Base-by-base conservation (phyloP, 2,797 vertebrate species). In the Anableps anableps region DNA sequence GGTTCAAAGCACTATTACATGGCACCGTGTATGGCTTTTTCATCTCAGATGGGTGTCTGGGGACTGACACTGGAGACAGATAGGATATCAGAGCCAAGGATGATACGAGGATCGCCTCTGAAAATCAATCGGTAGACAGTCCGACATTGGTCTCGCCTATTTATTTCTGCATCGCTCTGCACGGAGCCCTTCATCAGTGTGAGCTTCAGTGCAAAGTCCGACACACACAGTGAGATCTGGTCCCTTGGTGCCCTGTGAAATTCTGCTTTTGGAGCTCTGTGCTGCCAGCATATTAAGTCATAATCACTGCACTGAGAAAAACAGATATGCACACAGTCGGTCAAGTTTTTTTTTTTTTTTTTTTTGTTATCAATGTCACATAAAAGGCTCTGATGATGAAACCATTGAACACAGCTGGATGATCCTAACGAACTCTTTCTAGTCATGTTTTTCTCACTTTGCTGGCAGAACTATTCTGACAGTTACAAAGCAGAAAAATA, bases 1-100 rank as follows among this genome's bases (percentile, higher is more conserved):
- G 84, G 94, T 95, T 93, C 92, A 94, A 89, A 92, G 90, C 78
- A 51, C 90, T 88, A 92, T 94, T 95, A 94, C 93, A 91, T 79
- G 85, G 85, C 84, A 83, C 86, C 51, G 70, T 84, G 91, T 94
- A 92, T 92, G 88, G 83, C 48, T 88, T 91, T 94, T 92, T 94
- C 93, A 93, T 95, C 93, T 93, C 80, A 86, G 88, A 90, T 91
- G 88, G 87, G 89, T 90, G 88, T 93, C 86, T 90, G 85, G 90
- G 92, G 90, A 88, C 86, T 71, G 84, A 89, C 90, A 83, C 41
- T 53, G 21, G 84, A 92, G 93, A 94, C 88, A 90, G 93, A 94
- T 92, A 92, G 90, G 92, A 92, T 92, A 94, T 93, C 94, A 93
- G 88, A 94, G 90, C 84, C 85, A 74, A 89, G 92, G 91, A 94